Evolutionary conservation across 2,888 invertebrate species (phyloP).

Genomic region (Eugnorisma glareosa): DNA sequence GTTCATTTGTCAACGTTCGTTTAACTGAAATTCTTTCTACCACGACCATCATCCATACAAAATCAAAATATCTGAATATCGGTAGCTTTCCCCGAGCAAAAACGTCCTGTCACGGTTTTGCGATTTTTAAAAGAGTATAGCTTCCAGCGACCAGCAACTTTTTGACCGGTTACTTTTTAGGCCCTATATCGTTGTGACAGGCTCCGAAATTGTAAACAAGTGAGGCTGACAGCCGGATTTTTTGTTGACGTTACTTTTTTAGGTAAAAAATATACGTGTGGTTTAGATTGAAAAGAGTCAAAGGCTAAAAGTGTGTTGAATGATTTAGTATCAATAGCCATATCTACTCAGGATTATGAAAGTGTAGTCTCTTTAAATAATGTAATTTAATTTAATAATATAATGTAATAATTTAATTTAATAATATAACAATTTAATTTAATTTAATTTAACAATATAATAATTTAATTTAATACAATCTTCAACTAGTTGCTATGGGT

Average conservation of each 20-base stretch:
- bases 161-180: constrained; percentile 41
- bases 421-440: too few species aligned
- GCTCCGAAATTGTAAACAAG: constrained; percentile 45
- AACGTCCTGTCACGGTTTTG: constrained; percentile 18
- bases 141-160: not conserved
- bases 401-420: too few species aligned
- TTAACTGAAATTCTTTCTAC: not conserved
- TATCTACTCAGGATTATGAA: not conserved
- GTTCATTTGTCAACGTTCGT: too few species aligned
- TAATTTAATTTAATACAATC: too few species aligned
- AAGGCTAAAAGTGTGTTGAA: not conserved
- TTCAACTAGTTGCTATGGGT: too few species aligned
- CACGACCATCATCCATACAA: not conserved
- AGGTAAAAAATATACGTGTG: not conserved
- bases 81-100: not conserved
- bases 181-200: constrained; percentile 34
- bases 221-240: not conserved
- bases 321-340: not conserved
- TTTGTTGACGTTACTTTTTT: constrained; percentile 22
- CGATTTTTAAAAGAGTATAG: constrained; percentile 41
- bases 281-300: not conserved
- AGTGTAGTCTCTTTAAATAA: not conserved
- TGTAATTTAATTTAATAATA: too few species aligned
- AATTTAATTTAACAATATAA: too few species aligned
- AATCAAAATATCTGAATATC: constrained; percentile 21